Evolutionary conservation across 2,888 invertebrate genomes (phyloP).

Genomic region (Uloborus plumipes): DNA sequence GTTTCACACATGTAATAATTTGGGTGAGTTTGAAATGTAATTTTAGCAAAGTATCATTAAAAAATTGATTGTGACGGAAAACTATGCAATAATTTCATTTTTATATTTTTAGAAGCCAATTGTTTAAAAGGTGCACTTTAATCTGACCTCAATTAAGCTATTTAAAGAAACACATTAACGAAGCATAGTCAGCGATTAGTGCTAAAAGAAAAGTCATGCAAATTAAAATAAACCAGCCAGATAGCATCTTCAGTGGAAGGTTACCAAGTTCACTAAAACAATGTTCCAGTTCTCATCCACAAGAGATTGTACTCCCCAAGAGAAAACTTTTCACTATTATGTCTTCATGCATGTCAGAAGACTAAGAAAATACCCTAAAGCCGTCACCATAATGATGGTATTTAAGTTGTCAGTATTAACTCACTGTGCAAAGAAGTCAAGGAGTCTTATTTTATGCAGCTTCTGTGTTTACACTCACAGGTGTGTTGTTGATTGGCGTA

Average conservation of each 20-base stretch:
- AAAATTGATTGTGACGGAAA: conserved; percentile 13
- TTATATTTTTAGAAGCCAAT: conserved; percentile 7
- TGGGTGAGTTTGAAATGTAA: too few species aligned
- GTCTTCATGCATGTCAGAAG: conserved; percentile 19
- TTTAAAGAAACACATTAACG: conserved; percentile 18
- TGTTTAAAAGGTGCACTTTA: not conserved
- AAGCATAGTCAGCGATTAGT: too few species aligned
- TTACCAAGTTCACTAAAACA: conserved; percentile 27
- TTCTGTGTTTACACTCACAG: conserved; percentile 2
- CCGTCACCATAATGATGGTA: conserved; percentile 24
- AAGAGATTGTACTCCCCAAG: not conserved
- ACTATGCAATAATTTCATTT: conserved; percentile 13
- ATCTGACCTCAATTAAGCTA: conserved; percentile 19
- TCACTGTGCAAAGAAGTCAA: conserved; percentile 1
- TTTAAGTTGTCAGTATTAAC: conserved; percentile 27
- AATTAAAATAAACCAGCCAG: not conserved
- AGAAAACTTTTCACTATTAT: not conserved
- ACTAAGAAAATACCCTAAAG: conserved; percentile 1
- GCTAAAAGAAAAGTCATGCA: not conserved
- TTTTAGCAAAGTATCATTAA: too few species aligned
- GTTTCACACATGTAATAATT: too few species aligned
- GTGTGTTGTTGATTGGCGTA: not conserved
- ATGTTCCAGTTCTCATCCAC: conserved; percentile 11
- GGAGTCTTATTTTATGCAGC: not conserved
- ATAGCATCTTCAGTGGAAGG: not conserved